These are phyloP conservation scores for Fragum sueziense DNA, from an alignment of 2,888 invertebrate genomes.

Conservation along the genomic window DNA sequence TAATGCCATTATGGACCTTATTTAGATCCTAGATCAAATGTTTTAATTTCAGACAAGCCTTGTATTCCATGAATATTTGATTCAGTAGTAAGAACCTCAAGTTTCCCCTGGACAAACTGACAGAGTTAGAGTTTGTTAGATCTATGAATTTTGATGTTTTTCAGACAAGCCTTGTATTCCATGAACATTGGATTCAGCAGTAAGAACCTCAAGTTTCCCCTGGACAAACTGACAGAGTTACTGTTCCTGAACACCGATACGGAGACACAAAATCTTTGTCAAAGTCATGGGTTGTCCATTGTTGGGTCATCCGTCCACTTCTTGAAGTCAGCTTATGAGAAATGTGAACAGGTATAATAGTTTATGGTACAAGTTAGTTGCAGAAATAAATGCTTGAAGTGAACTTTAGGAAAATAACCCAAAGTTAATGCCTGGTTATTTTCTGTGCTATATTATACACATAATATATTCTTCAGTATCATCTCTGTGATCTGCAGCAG, in stretches of 20 bases:
- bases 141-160: no score
- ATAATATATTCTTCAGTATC: no score
- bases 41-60: conserved; percentile 51
- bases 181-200: conserved; percentile 69
- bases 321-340: conserved; percentile 35
- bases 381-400: no score
- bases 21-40: no score
- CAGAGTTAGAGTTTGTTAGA: no score
- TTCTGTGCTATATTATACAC: no score
- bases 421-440: no score
- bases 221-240: conserved; percentile 45
- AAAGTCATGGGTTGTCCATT: conserved; percentile 31
- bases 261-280: conserved; percentile 48
- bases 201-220: conserved; percentile 64
- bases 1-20: no score
- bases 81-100: conserved; percentile 67
- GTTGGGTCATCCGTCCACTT: conserved; percentile 37
- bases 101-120: conserved; percentile 59
- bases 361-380: no score
- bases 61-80: conserved; percentile 64
- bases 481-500: no score
- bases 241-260: conserved; percentile 51
- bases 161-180: conserved; percentile 62
- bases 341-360: conserved; percentile 36
- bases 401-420: no score